Evolutionary conservation across 92 coral and sea anemone genomes (phyloP).

Genomic region (Porites evermanni): DNA sequence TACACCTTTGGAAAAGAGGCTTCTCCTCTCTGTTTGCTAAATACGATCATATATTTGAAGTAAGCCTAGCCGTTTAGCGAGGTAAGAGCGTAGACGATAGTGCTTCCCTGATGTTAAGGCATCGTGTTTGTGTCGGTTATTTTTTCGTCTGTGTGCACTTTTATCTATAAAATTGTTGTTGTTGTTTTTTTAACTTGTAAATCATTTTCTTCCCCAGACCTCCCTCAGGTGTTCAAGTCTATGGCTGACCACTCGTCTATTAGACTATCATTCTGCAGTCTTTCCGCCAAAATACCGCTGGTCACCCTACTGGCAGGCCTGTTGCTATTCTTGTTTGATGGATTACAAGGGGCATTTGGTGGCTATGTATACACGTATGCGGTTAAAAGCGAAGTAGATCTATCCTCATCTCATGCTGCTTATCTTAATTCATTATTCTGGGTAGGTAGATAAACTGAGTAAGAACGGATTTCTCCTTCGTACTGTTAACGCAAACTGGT

Average conservation of each 20-base stretch:
- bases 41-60: too few species aligned
- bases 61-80: too few species aligned
- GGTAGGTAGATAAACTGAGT: conserved; percentile 62
- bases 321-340: conserved; percentile 90
- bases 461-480: too few species aligned
- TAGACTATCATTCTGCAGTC: conserved; percentile 69
- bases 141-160: too few species aligned
- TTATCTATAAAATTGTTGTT: too few species aligned
- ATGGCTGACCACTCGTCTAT: conserved; percentile 67
- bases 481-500: too few species aligned
- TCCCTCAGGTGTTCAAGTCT: conserved; percentile 94
- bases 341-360: conserved; percentile 97
- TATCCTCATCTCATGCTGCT: conserved; percentile 88
- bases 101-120: too few species aligned
- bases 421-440: conserved; percentile 93
- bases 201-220: conserved; percentile 50
- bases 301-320: conserved; percentile 82
- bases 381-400: conserved; percentile 86
- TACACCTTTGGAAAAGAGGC: too few species aligned
- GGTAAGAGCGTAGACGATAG: too few species aligned
- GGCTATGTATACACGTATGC: conserved; percentile 97
- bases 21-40: too few species aligned
- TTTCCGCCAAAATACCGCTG: conserved; percentile 91
- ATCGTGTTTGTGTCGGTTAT: too few species aligned
- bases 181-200: too few species aligned